phyloP scores from a whole-genome alignment of 2,113 vertebrate species.

The Bujurquina vittata region DNA sequence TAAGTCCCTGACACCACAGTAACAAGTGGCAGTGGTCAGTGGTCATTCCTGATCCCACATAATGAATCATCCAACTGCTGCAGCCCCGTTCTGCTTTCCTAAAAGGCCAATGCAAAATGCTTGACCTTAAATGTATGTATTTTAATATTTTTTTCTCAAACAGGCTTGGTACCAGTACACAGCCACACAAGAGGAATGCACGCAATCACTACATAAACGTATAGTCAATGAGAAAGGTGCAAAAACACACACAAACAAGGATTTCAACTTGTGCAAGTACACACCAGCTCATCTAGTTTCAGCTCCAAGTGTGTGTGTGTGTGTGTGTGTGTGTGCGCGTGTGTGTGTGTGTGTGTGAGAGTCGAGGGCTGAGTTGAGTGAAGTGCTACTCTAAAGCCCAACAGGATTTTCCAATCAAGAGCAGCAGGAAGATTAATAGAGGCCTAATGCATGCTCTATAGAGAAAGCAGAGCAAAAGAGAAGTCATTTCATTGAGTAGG shows the following conservation, averaged over 20 bases:
- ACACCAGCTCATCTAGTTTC: constrained; percentile 49
- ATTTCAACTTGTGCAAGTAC: constrained; percentile 23
- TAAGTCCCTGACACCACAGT: constrained; percentile 15
- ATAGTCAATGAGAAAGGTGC: constrained; percentile 22
- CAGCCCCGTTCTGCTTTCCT: constrained; percentile 36
- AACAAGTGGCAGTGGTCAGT: constrained; percentile 42
- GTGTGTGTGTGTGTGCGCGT: background rate
- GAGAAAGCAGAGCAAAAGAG: constrained; percentile 21
- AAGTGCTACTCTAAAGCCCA: constrained; percentile 62
- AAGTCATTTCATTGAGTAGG: constrained; percentile 3
- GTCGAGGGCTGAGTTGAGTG: constrained; percentile 4
- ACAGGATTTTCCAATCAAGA: constrained; percentile 76
- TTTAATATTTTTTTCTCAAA: background rate
- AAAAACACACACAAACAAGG: constrained; percentile 8
- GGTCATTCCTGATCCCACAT: constrained; percentile 8
- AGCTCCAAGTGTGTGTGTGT: background rate
- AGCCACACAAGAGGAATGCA: background rate
- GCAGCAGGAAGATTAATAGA: constrained; percentile 70
- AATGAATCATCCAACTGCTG: constrained; percentile 44
- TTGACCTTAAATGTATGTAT: constrained; percentile 17
- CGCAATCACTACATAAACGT: constrained; percentile 17
- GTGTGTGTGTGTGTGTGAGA: background rate
- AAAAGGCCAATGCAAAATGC: constrained; percentile 50
- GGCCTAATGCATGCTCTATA: constrained; percentile 17
- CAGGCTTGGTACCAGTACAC: background rate